Evolutionary conservation across 2,888 invertebrate genomes (phyloP), one percentile per base, ranked within the genome.

Genomic region (Odontocerum albicorne): DNA sequence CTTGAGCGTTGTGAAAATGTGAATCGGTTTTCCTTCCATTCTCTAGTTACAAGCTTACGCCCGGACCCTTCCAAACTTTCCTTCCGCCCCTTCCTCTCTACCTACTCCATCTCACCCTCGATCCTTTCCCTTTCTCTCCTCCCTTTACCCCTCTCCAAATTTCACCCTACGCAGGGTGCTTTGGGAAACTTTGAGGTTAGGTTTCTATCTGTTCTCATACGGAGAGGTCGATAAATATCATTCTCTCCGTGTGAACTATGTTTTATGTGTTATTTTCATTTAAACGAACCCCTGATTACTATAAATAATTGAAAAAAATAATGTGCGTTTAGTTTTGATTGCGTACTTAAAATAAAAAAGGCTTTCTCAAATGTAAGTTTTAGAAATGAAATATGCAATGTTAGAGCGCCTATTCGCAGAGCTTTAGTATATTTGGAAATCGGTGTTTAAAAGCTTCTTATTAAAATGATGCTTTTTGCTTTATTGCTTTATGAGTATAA

Each of bases 171-270:
- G 43, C 51, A 35, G 51, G 49, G 44, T 32, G 55, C 49, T 36
- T 27, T 27, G n/a, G 51, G 17, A 43, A 22, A 27, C 31, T 27
- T 47, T 55, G 57, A 57, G 60, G 60, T 59, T 59, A 59, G 59
- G 59, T 59, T 50, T 56, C 36, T 50, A 59, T 59, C 59, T 56
- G 50, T 56, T 56, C 59, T 55, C 56, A 50, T 32, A 38, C 53
- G 33, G 55, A 56, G 56, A 59, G 59, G 59, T 59, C 59, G 59
- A 55, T 55, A 55, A 49, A 49, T 44, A 44, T 36, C 33, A 17
- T 13, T 35, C 46, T 46, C 51, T 51, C 36, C 45, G 21, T 40
- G 45, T 45, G 45, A n/a, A n/a, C n/a, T 45, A 45, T 45, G 44
- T 44, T 44, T 45, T 45, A 32, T 45, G 45, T 45, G 45, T 33